phyloP scores from a whole-genome alignment of 2,888 invertebrate genomes.

The Caenorhabditis sp. region DNA sequence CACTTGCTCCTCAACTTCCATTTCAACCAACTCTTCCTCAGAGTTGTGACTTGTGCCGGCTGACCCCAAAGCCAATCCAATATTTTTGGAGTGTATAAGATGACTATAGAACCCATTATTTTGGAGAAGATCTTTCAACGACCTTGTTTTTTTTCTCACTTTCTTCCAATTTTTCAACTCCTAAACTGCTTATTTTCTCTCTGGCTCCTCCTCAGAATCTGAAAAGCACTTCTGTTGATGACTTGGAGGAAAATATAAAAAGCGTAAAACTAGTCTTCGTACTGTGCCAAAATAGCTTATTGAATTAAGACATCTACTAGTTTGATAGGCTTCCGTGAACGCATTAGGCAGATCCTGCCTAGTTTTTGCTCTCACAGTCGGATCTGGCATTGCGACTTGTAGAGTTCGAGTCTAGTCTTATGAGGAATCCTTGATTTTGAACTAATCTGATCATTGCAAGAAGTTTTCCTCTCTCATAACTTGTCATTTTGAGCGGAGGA shows the following conservation, averaged over 20 bases:
- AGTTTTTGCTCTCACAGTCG: no score
- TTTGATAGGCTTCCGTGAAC: no score
- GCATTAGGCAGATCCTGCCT: no score
- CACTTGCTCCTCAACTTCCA: constrained; percentile 13
- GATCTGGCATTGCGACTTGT: no score
- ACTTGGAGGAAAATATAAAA: neutral
- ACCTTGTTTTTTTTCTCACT: constrained; percentile 41
- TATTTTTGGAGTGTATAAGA: constrained; percentile 19
- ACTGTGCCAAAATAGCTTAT: neutral
- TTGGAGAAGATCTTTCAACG: constrained; percentile 44
- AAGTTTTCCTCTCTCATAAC: neutral
- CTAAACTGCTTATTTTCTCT: neutral
- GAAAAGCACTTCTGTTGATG: neutral
- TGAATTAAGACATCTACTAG: no score
- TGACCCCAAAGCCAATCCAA: constrained; percentile 1
- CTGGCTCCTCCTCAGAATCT: neutral
- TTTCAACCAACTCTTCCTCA: constrained; percentile 13
- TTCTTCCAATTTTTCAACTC: neutral
- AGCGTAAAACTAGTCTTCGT: neutral
- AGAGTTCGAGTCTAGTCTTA: neutral
- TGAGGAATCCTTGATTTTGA: neutral
- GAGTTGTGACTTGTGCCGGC: constrained; percentile 1
- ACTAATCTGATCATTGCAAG: constrained; percentile 22
- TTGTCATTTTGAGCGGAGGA: neutral
- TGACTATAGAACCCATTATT: constrained; percentile 37